Percentiles rank a stretch among this genome's conserved stretches.
These are phyloP conservation scores for Drosophila vallismaia DNA, from an alignment of 2,888 invertebrate species.

Conservation along the genomic window DNA sequence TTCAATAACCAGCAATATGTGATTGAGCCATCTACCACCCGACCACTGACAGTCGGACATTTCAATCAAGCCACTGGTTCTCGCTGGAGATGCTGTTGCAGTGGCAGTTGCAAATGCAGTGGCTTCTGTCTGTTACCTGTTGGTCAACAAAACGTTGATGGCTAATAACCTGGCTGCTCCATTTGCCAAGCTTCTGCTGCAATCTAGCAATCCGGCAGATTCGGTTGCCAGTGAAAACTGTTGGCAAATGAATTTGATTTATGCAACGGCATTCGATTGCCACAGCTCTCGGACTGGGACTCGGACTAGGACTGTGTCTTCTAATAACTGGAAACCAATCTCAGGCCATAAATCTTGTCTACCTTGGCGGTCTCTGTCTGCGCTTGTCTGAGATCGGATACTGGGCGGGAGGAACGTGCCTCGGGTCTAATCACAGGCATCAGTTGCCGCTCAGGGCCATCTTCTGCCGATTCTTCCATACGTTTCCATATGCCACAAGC, in stretches of 20 bases:
- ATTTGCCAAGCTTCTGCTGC: conserved; percentile 56
- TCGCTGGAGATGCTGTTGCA: conserved; percentile 6
- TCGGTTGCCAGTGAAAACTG: conserved; percentile 37
- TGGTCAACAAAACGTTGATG: conserved; percentile 54
- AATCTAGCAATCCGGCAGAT: conserved; percentile 20
- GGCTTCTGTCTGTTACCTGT: conserved; percentile 16
- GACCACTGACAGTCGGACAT: conserved; percentile 44
- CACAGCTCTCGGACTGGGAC: conserved; percentile 14
- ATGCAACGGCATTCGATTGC: conserved; percentile 54
- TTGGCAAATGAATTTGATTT: conserved; percentile 70
- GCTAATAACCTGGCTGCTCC: conserved; percentile 71
- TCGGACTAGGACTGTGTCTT: conserved; percentile 43
- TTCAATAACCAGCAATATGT: conserved; percentile 2
- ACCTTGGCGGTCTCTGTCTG: conserved; percentile 66
- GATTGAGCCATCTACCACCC: conserved; percentile 12
- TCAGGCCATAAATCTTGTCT: conserved; percentile 60
- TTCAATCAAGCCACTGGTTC: conserved; percentile 55
- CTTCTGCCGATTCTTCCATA: conserved; percentile 18
- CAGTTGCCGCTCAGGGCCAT: conserved; percentile 57
- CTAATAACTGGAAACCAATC: conserved; percentile 71
- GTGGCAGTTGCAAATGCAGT: conserved; percentile 19
- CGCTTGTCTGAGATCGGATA: not conserved
- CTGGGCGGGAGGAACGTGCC: conserved; percentile 50
- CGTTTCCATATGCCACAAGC: conserved; percentile 8
- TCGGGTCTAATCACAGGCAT: conserved; percentile 68